Evolutionary conservation across 2,113 vertebrate species (phyloP), one percentile per base, ranked within the genome.

Genomic region (Callipepla californica): DNA sequence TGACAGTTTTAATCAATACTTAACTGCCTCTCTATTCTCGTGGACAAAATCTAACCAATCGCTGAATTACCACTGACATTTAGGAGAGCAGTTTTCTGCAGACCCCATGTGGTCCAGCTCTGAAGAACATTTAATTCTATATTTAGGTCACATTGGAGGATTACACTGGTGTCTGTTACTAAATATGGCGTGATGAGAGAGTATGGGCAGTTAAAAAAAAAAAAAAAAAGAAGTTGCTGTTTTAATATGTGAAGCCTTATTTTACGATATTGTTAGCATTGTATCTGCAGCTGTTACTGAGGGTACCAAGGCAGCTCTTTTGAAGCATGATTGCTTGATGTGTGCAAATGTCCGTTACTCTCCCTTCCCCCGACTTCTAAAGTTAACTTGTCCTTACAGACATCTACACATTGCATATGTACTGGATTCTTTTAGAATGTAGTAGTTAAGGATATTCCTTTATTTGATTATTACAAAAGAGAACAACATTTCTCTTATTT

Each of bases 211-310:
- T 85, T 66, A 34, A 36, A 61, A 21, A 63, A 51, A 51, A 53
- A 86, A 83, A 65, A 18, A 80, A 84, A 73, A 72, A 44, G 48
- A 72, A 44, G 48, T 68, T 77, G 23, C 55, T 66, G 67, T 78
- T 81, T 89, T 86, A 47, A 73, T 89, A 66, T 44, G 36, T 90
- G 86, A 95, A 87, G 50, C 79, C 59, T 90, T 92, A 83, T 85
- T 95, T 92, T 85, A 80, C 48, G 81, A 28, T 90, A 80, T 80
- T 94, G 62, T 85, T 87, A 69, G 59, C 36, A 34, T 85, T 85
- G 12, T 72, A 69, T 92, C 58, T 91, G 81, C 55, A 85, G 61
- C 87, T 94, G 42, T 89, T 95, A 26, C 69, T 84, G 90, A 65
- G 58, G 66, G 47, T 79, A 76, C 78, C 30, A 65, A 68, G 75